Evolutionary conservation across 1,140 invertebrate genomes (phyloP).

Genomic region (Sarcophaga peregrina): DNA sequence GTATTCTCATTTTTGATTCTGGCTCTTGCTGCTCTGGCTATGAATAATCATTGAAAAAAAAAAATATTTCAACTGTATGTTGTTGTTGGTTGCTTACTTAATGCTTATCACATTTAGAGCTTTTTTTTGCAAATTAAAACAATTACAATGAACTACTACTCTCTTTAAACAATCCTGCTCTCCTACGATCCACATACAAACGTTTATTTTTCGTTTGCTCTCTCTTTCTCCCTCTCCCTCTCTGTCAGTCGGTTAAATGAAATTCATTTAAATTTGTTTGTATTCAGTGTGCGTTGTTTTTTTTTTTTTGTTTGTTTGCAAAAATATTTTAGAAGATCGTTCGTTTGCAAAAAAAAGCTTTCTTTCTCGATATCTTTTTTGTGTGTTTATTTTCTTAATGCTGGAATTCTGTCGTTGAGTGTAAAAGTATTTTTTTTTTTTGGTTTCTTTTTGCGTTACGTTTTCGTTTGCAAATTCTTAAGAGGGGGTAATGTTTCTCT

Average conservation of each 20-base stretch:
- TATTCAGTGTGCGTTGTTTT: not conserved
- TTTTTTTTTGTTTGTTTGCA: not conserved
- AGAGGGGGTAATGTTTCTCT: conserved; percentile 7
- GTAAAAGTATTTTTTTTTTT: conserved; percentile 54
- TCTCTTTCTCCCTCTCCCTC: too few species aligned
- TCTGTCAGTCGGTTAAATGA: not conserved
- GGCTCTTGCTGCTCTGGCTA: too few species aligned
- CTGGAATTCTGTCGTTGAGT: conserved; percentile 42
- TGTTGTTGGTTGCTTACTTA: not conserved
- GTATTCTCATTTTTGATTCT: not conserved
- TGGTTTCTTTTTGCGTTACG: conserved; percentile 56
- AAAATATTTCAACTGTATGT: too few species aligned
- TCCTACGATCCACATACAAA: conserved; percentile 16
- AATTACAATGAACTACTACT: not conserved
- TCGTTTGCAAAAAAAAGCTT: conserved; percentile 34
- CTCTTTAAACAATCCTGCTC: not conserved
- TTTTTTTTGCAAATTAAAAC: not conserved
- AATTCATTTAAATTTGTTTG: not conserved
- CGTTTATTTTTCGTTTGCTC: not conserved
- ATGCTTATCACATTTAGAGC: not conserved
- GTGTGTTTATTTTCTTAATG: conserved; percentile 16
- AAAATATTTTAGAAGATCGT: not conserved
- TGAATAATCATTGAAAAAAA: too few species aligned
- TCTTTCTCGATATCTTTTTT: not conserved
- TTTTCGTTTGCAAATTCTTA: conserved; percentile 62